Percentiles rank a stretch among this genome's conserved stretches.
These are phyloP conservation scores for Drosophila obscura DNA, from an alignment of 1,140 invertebrate species.

Conservation along the genomic window DNA sequence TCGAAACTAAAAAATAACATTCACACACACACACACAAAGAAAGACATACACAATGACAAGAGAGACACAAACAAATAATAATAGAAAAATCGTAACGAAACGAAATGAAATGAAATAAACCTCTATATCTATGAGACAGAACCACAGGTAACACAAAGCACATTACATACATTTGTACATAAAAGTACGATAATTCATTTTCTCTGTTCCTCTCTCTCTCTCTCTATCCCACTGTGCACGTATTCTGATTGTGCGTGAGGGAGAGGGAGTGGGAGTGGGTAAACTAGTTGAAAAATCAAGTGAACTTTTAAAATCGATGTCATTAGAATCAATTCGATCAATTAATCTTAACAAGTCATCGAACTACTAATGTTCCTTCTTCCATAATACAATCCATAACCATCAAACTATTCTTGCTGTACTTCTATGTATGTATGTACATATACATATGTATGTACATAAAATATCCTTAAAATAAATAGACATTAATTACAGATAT, in stretches of 20 bases:
- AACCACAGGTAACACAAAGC: slow-evolving; percentile 30
- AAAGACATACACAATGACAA: slow-evolving; percentile 28
- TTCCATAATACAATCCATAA: neutral
- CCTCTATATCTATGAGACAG: slow-evolving; percentile 65
- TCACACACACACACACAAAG: slow-evolving; percentile 55
- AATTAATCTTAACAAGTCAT: neutral
- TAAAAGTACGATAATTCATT: slow-evolving; percentile 51
- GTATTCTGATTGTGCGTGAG: slow-evolving; percentile 15
- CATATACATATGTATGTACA: too few species aligned
- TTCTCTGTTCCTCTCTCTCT: slow-evolving; percentile 27
- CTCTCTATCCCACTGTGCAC: slow-evolving; percentile 25
- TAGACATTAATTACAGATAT: neutral
- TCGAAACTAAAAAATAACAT: slow-evolving; percentile 78
- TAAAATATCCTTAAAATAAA: too few species aligned
- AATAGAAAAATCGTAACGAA: slow-evolving; percentile 76
- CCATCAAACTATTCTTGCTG: too few species aligned
- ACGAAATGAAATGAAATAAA: slow-evolving; percentile 80
- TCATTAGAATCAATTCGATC: slow-evolving; percentile 29
- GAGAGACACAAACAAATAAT: slow-evolving; percentile 74
- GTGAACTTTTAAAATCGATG: slow-evolving; percentile 35
- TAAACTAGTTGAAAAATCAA: slow-evolving; percentile 40
- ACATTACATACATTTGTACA: neutral
- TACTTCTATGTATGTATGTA: too few species aligned
- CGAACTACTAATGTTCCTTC: slow-evolving; percentile 28
- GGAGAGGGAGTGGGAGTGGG: slow-evolving; percentile 5